A percentile compares a stretch with the other conserved stretches of the same genome.
Evolutionary conservation across 53 echinoderm and acorn worm species (phyloP).

Genomic region (Apostichopus leukothele): DNA sequence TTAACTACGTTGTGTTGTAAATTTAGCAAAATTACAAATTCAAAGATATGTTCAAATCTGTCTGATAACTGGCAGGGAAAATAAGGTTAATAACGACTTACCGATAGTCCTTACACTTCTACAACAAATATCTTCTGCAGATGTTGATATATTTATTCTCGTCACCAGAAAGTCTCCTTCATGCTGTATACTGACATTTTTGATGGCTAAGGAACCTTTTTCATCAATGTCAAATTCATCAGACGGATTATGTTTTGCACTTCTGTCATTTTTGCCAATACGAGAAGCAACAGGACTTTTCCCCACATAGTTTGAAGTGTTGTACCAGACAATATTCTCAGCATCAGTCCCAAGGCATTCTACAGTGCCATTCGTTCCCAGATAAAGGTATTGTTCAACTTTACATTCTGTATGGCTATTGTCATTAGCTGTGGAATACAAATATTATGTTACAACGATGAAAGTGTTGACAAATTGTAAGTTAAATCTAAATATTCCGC

Average conservation of each 20-base stretch:
- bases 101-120: too few relatives aligned
- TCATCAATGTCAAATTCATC: background rate
- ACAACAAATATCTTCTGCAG: background rate
- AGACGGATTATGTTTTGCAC: background rate
- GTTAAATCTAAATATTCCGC: too few relatives aligned
- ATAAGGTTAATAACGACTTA: background rate
- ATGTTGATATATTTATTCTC: background rate
- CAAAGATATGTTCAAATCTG: too few relatives aligned
- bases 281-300: background rate
- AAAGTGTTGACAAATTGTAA: too few relatives aligned
- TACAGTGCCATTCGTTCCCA: background rate
- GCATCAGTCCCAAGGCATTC: background rate
- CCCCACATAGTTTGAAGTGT: background rate
- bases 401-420: background rate
- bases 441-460: too few relatives aligned
- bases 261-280: background rate
- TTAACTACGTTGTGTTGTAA: too few relatives aligned
- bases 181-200: background rate
- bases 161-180: background rate
- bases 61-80: background rate
- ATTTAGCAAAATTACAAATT: too few relatives aligned
- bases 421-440: background rate
- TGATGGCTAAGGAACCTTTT: background rate
- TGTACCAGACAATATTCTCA: background rate
- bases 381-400: background rate